Conservation (phyloP, 2,888 invertebrate species). For the Caenorhabditis afra region DNA sequence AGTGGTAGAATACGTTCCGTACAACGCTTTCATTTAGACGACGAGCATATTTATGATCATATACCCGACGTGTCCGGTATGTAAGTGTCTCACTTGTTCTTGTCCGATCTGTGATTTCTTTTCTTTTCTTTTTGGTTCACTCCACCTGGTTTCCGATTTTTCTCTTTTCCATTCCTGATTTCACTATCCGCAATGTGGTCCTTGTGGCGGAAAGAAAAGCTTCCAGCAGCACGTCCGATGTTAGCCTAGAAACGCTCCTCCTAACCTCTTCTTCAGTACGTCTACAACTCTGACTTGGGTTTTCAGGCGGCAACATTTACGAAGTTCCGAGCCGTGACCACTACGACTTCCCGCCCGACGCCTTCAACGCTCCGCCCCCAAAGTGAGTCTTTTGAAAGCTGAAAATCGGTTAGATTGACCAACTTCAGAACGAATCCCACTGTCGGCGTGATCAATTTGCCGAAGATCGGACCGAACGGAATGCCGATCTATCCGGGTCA, state of each 20-base stretch:
- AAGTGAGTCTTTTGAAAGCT: slow-evolving; percentile 7
- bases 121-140: slow-evolving; percentile 14
- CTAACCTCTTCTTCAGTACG: too few species aligned
- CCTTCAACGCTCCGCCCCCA: slow-evolving; percentile 45
- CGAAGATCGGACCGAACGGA: slow-evolving; percentile 70
- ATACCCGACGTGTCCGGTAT: slow-evolving; percentile 59
- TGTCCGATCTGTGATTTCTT: background rate
- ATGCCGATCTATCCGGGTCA: slow-evolving; percentile 62
- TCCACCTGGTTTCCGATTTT: background rate
- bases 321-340: slow-evolving; percentile 63
- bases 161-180: slow-evolving; percentile 5
- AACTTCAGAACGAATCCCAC: slow-evolving; percentile 50
- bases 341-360: slow-evolving; percentile 68
- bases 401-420: too few species aligned
- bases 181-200: slow-evolving; percentile 3
- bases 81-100: slow-evolving; percentile 43
- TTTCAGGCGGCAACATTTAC: slow-evolving; percentile 60
- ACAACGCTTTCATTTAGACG: slow-evolving; percentile 29
- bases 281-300: too few species aligned
- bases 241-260: too few species aligned
- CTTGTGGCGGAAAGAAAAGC: background rate
- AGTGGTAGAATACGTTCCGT: background rate
- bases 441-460: slow-evolving; percentile 63
- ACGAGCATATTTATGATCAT: slow-evolving; percentile 62
- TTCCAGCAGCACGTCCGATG: too few species aligned